A percentile compares a stretch with the other conserved stretches of the same genome.
Conservation (phyloP, 2,888 invertebrate species). For the Acleris sparsana region DNA sequence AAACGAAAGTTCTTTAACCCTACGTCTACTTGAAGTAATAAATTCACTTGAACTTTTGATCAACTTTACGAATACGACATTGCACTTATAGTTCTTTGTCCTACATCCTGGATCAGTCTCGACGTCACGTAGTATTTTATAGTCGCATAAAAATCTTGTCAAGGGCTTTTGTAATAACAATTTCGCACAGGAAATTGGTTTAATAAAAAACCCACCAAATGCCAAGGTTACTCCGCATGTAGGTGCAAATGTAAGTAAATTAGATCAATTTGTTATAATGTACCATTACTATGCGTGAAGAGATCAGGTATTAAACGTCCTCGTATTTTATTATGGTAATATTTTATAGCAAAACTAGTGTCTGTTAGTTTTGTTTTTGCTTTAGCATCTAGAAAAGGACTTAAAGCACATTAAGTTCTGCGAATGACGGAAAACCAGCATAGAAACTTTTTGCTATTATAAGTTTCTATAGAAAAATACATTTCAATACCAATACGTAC, state of each 20-base stretch:
- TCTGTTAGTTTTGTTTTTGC: no score
- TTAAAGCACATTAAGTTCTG: no score
- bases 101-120: slow-evolving; percentile 27
- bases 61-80: slow-evolving; percentile 13
- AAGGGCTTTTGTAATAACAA: slow-evolving; percentile 18
- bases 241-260: slow-evolving; percentile 27
- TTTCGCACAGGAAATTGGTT: slow-evolving; percentile 27
- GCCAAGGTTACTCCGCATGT: slow-evolving; percentile 47
- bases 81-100: slow-evolving; percentile 31
- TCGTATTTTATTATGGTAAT: not conserved
- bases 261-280: slow-evolving; percentile 28
- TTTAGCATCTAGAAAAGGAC: no score
- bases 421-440: no score
- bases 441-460: no score
- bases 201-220: slow-evolving; percentile 39
- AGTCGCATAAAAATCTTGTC: slow-evolving; percentile 14
- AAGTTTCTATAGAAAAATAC: no score
- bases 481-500: no score
- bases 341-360: no score
- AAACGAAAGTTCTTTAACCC: not conserved
- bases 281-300: slow-evolving; percentile 9
- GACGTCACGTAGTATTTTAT: slow-evolving; percentile 32
- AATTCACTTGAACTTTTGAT: slow-evolving; percentile 31
- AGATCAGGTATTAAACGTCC: not conserved
- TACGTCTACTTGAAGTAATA: not conserved